Evolutionary conservation across 2,888 invertebrate species (phyloP).

Genomic region (Disparrhopalites patrizii): DNA sequence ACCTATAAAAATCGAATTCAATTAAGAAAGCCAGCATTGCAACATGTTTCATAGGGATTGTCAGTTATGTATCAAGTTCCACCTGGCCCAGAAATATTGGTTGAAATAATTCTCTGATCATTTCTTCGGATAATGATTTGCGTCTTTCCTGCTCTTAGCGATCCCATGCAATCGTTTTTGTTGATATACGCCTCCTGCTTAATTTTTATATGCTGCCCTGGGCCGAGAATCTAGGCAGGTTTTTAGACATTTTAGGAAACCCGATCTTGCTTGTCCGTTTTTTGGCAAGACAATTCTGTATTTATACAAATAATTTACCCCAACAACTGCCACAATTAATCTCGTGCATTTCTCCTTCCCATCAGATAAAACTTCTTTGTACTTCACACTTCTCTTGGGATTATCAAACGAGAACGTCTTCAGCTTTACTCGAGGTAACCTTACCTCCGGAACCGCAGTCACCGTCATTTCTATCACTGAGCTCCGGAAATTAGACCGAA

Average conservation of each 20-base stretch:
- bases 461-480: slow-evolving; percentile 11
- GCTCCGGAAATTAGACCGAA: too few relatives aligned
- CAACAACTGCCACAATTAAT: slow-evolving; percentile 8
- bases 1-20: not conserved
- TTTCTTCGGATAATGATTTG: too few relatives aligned
- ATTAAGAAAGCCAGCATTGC: not conserved
- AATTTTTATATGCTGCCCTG: slow-evolving; percentile 8
- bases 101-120: too few relatives aligned
- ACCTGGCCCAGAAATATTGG: not conserved
- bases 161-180: too few relatives aligned
- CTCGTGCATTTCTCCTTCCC: slow-evolving; percentile 17
- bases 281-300: not conserved
- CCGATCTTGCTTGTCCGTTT: not conserved
- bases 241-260: not conserved
- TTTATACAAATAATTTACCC: not conserved
- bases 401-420: not conserved
- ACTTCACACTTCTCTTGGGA: not conserved
- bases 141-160: too few relatives aligned
- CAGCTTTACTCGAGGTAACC: not conserved
- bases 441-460: slow-evolving; percentile 1
- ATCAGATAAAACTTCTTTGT: not conserved
- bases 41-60: not conserved
- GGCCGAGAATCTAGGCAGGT: not conserved
- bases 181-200: slow-evolving; percentile 7
- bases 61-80: too few relatives aligned